Evolutionary conservation across 1,140 invertebrate genomes (phyloP).

Genomic region (Trichonephila clavipes): DNA sequence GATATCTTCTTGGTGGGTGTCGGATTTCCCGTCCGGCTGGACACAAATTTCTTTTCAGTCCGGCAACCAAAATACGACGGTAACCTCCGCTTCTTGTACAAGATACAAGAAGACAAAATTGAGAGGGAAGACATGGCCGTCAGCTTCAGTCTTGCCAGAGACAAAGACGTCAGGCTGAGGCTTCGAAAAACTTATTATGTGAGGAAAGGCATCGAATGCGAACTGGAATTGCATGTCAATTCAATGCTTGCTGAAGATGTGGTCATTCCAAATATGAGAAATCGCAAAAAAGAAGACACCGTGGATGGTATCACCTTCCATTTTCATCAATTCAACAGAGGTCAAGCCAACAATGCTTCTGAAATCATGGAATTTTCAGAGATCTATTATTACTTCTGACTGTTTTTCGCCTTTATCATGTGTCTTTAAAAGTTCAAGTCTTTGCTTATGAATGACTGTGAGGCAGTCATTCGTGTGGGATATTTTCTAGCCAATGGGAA

Average conservation of each 20-base stretch:
- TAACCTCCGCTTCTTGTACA: constrained; percentile 77
- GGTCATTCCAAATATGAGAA: constrained; percentile 76
- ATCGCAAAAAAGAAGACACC: constrained; percentile 76
- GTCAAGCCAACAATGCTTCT: constrained; percentile 71
- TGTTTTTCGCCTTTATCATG: not conserved
- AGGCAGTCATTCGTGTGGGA: not conserved
- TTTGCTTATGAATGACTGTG: not conserved
- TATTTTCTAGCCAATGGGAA: not conserved
- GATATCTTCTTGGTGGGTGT: constrained; percentile 79
- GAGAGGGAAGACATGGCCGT: constrained; percentile 73
- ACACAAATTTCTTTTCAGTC: constrained; percentile 78
- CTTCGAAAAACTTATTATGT: constrained; percentile 78
- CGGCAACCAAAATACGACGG: constrained; percentile 78
- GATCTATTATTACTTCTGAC: constrained; percentile 77
- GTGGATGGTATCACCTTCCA: constrained; percentile 77
- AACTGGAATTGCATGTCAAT: constrained; percentile 77
- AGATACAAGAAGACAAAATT: constrained; percentile 77
- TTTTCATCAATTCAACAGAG: constrained; percentile 75
- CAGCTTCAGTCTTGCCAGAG: constrained; percentile 76
- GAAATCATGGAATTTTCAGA: constrained; percentile 78
- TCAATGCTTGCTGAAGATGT: constrained; percentile 77
- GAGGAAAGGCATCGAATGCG: constrained; percentile 78
- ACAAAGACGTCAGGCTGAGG: constrained; percentile 79
- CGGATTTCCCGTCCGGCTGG: constrained; percentile 78
- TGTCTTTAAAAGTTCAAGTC: not conserved